Percentiles rank a stretch among this genome's conserved stretches.
These are phyloP conservation scores for Platalea minor DNA, from an alignment of 2,797 vertebrate genomes.

Conservation along the genomic window DNA sequence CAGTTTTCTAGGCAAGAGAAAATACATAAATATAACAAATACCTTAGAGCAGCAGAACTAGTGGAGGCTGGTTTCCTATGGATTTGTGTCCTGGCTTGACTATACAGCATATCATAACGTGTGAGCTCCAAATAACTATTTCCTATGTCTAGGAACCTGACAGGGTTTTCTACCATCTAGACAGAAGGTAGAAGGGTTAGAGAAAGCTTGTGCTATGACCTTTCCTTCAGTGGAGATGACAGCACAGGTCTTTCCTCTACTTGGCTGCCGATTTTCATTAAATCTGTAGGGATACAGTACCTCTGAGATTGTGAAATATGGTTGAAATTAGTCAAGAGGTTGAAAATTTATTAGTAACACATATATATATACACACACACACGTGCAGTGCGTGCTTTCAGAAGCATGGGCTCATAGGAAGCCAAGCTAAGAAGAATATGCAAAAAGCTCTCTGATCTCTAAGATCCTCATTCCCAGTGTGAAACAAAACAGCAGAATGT, in stretches of 20 bases:
- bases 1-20: neutral
- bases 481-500: neutral
- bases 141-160: neutral
- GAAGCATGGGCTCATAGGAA: neutral
- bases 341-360: neutral
- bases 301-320: neutral
- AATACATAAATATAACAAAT: neutral
- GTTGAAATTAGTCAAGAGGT: constrained; percentile 14
- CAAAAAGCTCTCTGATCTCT: neutral
- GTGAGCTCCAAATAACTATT: neutral
- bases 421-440: neutral
- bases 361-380: neutral
- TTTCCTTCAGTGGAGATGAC: neutral
- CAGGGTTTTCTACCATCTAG: neutral
- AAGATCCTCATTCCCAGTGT: neutral
- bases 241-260: neutral
- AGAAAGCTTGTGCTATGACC: neutral
- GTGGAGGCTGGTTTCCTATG: neutral
- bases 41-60: constrained; percentile 15
- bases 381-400: neutral
- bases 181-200: neutral
- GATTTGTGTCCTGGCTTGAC: constrained; percentile 16
- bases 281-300: neutral
- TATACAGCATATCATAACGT: neutral
- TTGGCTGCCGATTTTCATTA: neutral